These are phyloP conservation scores for Ceratothoa steindachneri DNA, from an alignment of 2,888 invertebrate genomes.

Conservation along the genomic window DNA sequence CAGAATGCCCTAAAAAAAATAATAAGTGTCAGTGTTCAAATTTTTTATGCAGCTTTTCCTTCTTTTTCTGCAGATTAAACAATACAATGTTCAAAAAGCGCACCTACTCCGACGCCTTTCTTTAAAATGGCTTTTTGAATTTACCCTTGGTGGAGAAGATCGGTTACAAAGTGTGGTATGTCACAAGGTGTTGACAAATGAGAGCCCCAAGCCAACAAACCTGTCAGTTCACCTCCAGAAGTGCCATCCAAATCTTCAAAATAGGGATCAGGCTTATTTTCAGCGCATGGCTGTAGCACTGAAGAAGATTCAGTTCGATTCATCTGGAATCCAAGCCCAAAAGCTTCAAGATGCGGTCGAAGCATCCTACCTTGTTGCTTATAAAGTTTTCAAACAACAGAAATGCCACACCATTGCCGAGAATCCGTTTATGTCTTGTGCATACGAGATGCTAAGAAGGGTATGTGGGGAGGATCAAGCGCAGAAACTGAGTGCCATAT, in stretches of 20 bases:
- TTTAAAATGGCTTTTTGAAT: no score
- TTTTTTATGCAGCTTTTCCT: background rate
- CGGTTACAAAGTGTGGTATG: conserved; percentile 30
- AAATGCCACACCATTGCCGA: conserved; percentile 25
- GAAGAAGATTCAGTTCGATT: no score
- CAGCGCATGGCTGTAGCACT: conserved; percentile 26
- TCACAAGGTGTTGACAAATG: no score
- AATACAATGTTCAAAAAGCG: no score
- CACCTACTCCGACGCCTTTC: conserved; percentile 15
- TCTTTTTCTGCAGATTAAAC: background rate
- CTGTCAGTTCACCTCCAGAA: conserved; percentile 3
- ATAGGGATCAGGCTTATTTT: conserved; percentile 28
- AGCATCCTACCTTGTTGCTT: conserved; percentile 23
- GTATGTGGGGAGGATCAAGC: no score
- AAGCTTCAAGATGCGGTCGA: no score
- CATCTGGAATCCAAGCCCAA: conserved; percentile 10
- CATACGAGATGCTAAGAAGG: conserved; percentile 6
- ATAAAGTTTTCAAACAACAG: no score
- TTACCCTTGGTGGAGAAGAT: conserved; percentile 15
- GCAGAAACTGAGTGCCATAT: background rate
- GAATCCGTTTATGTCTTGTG: conserved; percentile 26
- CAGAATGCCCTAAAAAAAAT: no score
- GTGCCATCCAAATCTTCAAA: no score
- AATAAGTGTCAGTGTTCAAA: no score
- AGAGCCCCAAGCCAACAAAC: background rate